phyloP scores from a whole-genome alignment of 2,888 invertebrate genomes.

The Hirtodrosophila trivittata region DNA sequence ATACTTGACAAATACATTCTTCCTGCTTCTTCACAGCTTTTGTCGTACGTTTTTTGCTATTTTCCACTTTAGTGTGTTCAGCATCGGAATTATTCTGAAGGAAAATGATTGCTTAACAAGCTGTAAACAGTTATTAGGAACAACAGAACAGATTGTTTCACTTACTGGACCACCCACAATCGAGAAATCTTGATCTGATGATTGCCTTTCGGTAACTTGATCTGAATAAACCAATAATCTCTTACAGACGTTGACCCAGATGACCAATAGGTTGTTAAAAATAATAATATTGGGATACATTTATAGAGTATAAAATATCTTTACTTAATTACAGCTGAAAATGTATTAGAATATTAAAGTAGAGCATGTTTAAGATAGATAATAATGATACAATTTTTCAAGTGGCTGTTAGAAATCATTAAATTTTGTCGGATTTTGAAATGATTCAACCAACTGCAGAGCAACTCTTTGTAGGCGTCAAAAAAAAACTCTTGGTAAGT shows the following conservation, averaged over 20 bases:
- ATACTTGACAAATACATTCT: too few relatives aligned
- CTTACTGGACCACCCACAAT: constrained; percentile 45
- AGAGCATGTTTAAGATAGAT: neutral
- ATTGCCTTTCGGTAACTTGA: constrained; percentile 41
- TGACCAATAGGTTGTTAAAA: constrained; percentile 29
- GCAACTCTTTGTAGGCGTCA: constrained; percentile 16
- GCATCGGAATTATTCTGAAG: too few relatives aligned
- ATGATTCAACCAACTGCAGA: neutral
- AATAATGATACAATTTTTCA: neutral
- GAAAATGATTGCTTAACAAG: constrained; percentile 43
- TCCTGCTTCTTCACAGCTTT: too few relatives aligned
- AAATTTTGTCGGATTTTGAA: neutral
- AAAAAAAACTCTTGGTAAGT: constrained; percentile 1
- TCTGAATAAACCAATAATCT: constrained; percentile 17
- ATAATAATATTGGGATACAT: too few relatives aligned
- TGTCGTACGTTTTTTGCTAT: too few relatives aligned
- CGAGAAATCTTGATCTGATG: constrained; percentile 19
- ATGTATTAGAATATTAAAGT: too few relatives aligned
- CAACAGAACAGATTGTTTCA: constrained; percentile 50
- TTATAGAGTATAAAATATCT: constrained; percentile 1
- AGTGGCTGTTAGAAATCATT: neutral
- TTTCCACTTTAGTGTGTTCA: too few relatives aligned
- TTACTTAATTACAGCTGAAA: neutral
- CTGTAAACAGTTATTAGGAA: constrained; percentile 49
- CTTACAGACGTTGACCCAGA: constrained; percentile 37